phyloP scores from a whole-genome alignment of 2,113 vertebrate species.

The Choloepus hoffmanni region DNA sequence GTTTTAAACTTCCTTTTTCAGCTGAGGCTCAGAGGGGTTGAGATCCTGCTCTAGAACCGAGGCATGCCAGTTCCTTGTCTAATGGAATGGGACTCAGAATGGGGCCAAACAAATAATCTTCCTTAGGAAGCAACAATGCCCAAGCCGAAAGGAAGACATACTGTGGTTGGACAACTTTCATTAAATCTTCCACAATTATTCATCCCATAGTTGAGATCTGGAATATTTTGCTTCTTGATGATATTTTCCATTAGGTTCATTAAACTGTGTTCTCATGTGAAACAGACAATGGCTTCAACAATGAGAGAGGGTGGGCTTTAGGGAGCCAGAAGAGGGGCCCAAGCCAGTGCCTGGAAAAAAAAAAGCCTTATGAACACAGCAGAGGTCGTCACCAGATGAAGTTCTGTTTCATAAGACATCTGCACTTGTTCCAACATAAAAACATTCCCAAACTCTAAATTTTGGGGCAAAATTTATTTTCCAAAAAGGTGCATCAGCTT shows the following conservation, averaged over 20 bases:
- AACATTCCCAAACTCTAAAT: not conserved
- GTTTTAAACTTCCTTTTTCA: not conserved
- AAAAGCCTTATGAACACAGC: not conserved
- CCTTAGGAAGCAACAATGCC: not conserved
- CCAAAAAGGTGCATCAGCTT: not conserved
- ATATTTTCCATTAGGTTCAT: not conserved
- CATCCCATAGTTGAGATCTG: not conserved
- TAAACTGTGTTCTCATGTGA: not conserved
- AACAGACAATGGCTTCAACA: not conserved
- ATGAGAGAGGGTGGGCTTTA: not conserved
- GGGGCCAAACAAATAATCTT: not conserved
- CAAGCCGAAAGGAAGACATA: not conserved
- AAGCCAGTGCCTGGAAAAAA: not conserved
- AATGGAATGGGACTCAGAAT: not conserved
- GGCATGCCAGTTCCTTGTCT: not conserved
- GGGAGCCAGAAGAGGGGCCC: not conserved
- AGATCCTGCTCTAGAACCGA: not conserved
- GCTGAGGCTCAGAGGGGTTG: not conserved
- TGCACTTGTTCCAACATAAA: not conserved
- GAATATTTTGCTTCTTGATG: not conserved
- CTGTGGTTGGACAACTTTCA: not conserved
- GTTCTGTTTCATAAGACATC: not conserved
- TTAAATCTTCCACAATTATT: constrained; percentile 13
- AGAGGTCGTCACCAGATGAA: not conserved
- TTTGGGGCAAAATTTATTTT: not conserved